Percentiles rank a stretch among this genome's conserved stretches.
Conservation (phyloP, 2,888 invertebrate genomes). For the Sialis lutaria region DNA sequence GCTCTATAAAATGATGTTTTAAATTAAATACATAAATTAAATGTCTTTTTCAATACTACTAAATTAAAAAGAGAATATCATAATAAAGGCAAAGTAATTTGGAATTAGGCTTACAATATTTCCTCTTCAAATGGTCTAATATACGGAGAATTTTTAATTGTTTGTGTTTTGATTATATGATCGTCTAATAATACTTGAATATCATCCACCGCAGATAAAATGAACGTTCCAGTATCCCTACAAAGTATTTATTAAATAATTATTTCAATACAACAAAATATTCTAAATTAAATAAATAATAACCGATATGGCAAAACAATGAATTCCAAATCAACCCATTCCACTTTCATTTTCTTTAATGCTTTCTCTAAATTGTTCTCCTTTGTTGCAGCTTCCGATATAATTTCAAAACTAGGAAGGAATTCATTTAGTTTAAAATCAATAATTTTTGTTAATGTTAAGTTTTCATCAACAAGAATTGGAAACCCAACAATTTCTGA, state of each 20-base stretch:
- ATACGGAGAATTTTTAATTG: constrained; percentile 94
- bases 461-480: constrained; percentile 63
- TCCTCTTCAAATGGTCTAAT: constrained; percentile 86
- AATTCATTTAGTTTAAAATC: constrained; percentile 83
- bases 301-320: constrained; percentile 53
- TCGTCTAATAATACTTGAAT: constrained; percentile 87
- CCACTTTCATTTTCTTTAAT: constrained; percentile 73
- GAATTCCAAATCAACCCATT: constrained; percentile 76
- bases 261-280: background rate
- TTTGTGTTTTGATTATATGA: constrained; percentile 91
- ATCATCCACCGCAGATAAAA: constrained; percentile 81
- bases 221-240: constrained; percentile 78
- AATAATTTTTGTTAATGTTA: constrained; percentile 70
- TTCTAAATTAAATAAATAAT: constrained; percentile 10
- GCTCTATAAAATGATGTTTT: constrained; percentile 35
- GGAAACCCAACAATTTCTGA: constrained; percentile 92
- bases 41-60: background rate
- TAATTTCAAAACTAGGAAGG: constrained; percentile 73
- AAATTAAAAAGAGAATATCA: background rate
- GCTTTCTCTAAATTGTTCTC: constrained; percentile 86
- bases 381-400: constrained; percentile 90
- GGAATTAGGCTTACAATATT: constrained; percentile 43
- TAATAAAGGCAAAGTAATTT: background rate
- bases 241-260: constrained; percentile 11
- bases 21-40: background rate